Evolutionary conservation across 2,888 invertebrate genomes (phyloP).

Genomic region (Hydropsyche betteni): DNA sequence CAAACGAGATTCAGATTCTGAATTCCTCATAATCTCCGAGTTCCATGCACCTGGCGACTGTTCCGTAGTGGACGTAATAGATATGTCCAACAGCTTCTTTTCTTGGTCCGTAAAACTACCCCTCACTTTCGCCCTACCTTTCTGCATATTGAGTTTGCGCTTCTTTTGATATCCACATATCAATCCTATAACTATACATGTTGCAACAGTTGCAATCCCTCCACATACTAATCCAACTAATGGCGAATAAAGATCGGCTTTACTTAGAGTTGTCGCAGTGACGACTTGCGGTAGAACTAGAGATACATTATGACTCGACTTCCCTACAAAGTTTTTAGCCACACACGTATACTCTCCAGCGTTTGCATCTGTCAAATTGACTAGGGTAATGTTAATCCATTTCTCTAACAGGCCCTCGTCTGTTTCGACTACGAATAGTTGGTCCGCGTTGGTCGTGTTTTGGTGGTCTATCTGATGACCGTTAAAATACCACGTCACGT

Average conservation of each 20-base stretch:
- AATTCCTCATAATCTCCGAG: slow-evolving; percentile 63
- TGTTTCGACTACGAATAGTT: slow-evolving; percentile 55
- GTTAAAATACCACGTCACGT: slow-evolving; percentile 84
- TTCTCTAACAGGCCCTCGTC: slow-evolving; percentile 63
- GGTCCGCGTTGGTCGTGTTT: slow-evolving; percentile 46
- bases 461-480: slow-evolving; percentile 62
- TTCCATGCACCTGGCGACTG: slow-evolving; percentile 63
- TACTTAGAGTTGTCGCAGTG: slow-evolving; percentile 74
- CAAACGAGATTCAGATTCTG: slow-evolving; percentile 65
- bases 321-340: slow-evolving; percentile 63
- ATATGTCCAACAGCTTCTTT: slow-evolving; percentile 76
- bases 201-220: slow-evolving; percentile 69
- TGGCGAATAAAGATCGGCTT: slow-evolving; percentile 70
- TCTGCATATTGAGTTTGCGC: slow-evolving; percentile 64
- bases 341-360: slow-evolving; percentile 72
- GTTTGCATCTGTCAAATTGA: slow-evolving; percentile 58
- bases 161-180: slow-evolving; percentile 62
- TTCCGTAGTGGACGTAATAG: slow-evolving; percentile 75
- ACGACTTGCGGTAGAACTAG: slow-evolving; percentile 74
- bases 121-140: slow-evolving; percentile 73
- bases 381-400: slow-evolving; percentile 69
- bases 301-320: slow-evolving; percentile 65
- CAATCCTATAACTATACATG: slow-evolving; percentile 67
- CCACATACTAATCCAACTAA: slow-evolving; percentile 72
- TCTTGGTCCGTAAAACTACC: slow-evolving; percentile 80